phyloP scores from a whole-genome alignment of 2,797 vertebrate species.

The Xiphorhynchus erythropygius region DNA sequence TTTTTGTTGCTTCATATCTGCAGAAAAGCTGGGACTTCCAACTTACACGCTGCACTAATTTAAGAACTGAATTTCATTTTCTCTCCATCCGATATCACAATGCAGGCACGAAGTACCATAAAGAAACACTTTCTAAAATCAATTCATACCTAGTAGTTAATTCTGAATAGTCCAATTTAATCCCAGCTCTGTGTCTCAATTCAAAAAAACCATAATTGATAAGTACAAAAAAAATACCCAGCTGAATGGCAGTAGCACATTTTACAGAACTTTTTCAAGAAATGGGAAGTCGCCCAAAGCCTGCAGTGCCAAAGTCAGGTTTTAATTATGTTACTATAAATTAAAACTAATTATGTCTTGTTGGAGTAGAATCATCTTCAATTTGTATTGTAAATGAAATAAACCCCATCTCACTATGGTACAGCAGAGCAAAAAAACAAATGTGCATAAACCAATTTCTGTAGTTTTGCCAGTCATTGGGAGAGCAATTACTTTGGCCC shows the following conservation, averaged over 20 bases:
- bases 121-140: not conserved
- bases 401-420: not conserved
- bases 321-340: constrained; percentile 7
- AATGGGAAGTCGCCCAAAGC: not conserved
- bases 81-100: not conserved
- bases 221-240: not conserved
- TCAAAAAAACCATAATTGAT: not conserved
- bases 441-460: not conserved
- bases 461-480: not conserved
- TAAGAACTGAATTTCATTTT: not conserved
- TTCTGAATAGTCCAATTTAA: not conserved
- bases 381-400: not conserved
- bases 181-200: not conserved
- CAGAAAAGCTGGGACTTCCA: not conserved
- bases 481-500: not conserved
- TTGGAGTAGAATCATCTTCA: not conserved
- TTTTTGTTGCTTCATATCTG: not conserved
- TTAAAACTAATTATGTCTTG: constrained; percentile 8
- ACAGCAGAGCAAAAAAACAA: not conserved
- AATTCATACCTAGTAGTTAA: not conserved
- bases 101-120: not conserved
- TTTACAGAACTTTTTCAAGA: not conserved
- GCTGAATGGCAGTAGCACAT: not conserved
- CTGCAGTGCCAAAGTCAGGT: not conserved
- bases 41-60: not conserved